phyloP scores from a whole-genome alignment of 1,140 invertebrate genomes.

The Pseudomyrmex gracilis region DNA sequence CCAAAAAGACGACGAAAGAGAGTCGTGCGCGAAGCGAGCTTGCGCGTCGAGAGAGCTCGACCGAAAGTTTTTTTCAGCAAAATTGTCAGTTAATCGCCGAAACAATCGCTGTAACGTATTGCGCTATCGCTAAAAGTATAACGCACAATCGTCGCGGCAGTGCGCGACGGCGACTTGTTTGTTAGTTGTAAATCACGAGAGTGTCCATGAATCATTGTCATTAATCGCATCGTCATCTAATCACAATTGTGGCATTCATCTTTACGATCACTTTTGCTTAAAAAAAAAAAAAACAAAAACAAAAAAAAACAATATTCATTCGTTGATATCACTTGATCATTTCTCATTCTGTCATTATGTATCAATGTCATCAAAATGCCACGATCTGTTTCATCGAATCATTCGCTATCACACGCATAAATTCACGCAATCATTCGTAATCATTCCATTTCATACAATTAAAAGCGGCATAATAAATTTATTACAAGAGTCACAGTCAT shows the following conservation, averaged over 20 bases:
- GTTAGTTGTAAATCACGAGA: conserved; percentile 59
- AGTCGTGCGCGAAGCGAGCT: not conserved
- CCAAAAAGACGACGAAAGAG: not conserved
- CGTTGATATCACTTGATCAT: not conserved
- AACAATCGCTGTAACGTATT: conserved; percentile 31
- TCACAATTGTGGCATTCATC: conserved; percentile 51
- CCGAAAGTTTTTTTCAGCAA: conserved; percentile 43
- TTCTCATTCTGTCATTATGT: conserved; percentile 48
- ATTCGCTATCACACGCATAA: conserved; percentile 40
- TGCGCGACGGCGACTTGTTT: conserved; percentile 39
- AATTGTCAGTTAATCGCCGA: not conserved
- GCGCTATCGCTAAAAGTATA: conserved; percentile 18
- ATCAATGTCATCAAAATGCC: conserved; percentile 45
- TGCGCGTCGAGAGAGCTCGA: not conserved
- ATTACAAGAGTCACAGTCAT: conserved; percentile 58
- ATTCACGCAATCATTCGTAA: conserved; percentile 51
- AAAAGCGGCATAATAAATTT: conserved; percentile 62
- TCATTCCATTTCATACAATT: conserved; percentile 58
- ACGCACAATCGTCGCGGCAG: conserved; percentile 44
- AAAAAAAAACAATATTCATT: not conserved
- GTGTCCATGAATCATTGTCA: conserved; percentile 55
- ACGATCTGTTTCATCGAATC: conserved; percentile 57
- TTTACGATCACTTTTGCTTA: conserved; percentile 32
- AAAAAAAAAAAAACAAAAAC: no score
- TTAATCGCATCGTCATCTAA: conserved; percentile 54